Evolutionary conservation across 2,888 invertebrate genomes (phyloP).

Genomic region (Eucera pruinosa): DNA sequence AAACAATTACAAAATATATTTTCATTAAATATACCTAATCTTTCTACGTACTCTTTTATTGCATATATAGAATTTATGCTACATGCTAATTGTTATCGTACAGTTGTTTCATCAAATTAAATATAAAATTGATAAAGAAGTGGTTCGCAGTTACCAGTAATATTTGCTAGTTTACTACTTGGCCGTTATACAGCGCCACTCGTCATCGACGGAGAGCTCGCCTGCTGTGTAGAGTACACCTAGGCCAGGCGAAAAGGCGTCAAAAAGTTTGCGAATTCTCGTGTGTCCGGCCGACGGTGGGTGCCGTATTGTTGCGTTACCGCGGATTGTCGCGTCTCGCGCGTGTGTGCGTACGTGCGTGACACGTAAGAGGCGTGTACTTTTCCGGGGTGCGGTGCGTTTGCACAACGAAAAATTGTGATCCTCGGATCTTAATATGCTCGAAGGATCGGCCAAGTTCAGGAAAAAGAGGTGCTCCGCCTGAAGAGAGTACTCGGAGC

Average conservation of each 20-base stretch:
- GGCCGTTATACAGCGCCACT: constrained; percentile 58
- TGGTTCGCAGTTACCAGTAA: constrained; percentile 35
- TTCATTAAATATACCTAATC: background rate
- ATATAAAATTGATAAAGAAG: constrained; percentile 28
- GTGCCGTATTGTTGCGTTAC: constrained; percentile 67
- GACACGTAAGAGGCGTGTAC: constrained; percentile 82
- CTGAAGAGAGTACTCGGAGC: constrained; percentile 66
- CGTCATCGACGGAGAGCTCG: constrained; percentile 52
- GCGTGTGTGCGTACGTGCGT: constrained; percentile 67
- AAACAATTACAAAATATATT: background rate
- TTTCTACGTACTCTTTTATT: no score
- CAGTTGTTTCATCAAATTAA: background rate
- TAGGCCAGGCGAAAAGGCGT: constrained; percentile 66
- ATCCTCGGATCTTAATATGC: constrained; percentile 66
- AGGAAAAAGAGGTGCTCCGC: constrained; percentile 65
- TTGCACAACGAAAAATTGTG: constrained; percentile 55
- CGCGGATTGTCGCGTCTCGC: constrained; percentile 65
- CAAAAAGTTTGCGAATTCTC: constrained; percentile 73
- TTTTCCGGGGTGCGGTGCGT: constrained; percentile 75
- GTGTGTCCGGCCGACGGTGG: constrained; percentile 60
- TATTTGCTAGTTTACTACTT: constrained; percentile 43
- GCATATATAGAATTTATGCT: no score
- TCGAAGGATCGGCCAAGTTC: constrained; percentile 65
- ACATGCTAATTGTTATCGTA: no score
- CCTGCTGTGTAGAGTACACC: constrained; percentile 55